Conservation (phyloP, 2,888 invertebrate species). For the Prenolepis imparis region DNA sequence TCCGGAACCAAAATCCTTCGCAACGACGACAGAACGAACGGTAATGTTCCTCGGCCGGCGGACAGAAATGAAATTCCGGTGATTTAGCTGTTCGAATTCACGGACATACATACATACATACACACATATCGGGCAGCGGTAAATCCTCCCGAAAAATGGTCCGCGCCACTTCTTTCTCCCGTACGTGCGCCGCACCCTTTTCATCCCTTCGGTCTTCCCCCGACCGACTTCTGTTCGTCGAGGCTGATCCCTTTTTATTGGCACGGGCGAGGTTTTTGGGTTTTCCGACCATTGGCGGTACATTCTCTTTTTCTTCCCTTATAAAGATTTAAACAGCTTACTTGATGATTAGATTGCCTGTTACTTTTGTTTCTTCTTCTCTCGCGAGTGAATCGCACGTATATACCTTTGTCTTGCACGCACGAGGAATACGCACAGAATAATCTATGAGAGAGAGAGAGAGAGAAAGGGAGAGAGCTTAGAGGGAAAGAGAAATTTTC, state of each 20-base stretch:
- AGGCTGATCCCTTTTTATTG: slow-evolving; percentile 61
- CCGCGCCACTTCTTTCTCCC: slow-evolving; percentile 58
- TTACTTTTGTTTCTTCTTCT: slow-evolving; percentile 28
- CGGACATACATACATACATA: slow-evolving; percentile 36
- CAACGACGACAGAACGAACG: slow-evolving; percentile 76
- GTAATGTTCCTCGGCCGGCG: slow-evolving; percentile 78
- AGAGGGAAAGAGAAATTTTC: too few species aligned
- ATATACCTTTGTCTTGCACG: background rate
- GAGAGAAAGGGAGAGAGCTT: too few species aligned
- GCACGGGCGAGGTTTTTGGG: slow-evolving; percentile 58
- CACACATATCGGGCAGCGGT: slow-evolving; percentile 67
- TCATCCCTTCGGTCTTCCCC: slow-evolving; percentile 38
- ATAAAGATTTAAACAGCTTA: slow-evolving; percentile 11
- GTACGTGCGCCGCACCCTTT: slow-evolving; percentile 60
- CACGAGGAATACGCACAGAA: slow-evolving; percentile 22
- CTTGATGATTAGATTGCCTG: slow-evolving; percentile 9
- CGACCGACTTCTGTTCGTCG: slow-evolving; percentile 55
- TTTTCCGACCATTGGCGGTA: slow-evolving; percentile 23
- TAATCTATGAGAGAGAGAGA: slow-evolving; percentile 61
- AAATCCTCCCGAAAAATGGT: slow-evolving; percentile 80
- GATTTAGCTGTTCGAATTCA: slow-evolving; percentile 82
- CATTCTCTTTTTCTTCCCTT: background rate
- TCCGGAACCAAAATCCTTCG: slow-evolving; percentile 66
- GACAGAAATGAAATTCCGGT: slow-evolving; percentile 83
- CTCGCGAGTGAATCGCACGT: slow-evolving; percentile 25